Percentiles rank a stretch among this genome's conserved stretches.
Conservation (phyloP, 2,888 invertebrate genomes). For the Unio delphinus region DNA sequence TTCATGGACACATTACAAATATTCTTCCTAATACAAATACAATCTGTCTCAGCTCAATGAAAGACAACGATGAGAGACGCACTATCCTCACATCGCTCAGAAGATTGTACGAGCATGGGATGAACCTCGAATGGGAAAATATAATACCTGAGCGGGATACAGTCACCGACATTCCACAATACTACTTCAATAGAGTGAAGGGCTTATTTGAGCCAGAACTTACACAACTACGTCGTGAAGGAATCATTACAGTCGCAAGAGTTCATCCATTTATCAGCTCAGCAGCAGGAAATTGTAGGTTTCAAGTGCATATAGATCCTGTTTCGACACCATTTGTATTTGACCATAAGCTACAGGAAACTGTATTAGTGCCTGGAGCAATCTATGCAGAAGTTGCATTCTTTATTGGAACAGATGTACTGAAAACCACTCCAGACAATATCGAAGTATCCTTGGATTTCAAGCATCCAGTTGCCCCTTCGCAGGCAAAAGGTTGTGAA, state of each 20-base stretch:
- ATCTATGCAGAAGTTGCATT: conserved; percentile 17
- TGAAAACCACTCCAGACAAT: background rate
- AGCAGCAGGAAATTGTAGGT: background rate
- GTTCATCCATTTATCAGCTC: background rate
- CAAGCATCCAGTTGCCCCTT: background rate
- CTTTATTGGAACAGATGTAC: conserved; percentile 4
- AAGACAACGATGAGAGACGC: conserved; percentile 19
- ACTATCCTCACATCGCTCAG: conserved; percentile 20
- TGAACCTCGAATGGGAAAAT: conserved; percentile 23
- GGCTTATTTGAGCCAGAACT: conserved; percentile 11
- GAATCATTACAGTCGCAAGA: background rate
- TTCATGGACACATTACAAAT: conserved; percentile 36
- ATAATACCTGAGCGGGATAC: conserved; percentile 11
- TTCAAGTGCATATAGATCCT: conserved; percentile 10
- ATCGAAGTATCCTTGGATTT: background rate
- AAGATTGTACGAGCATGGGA: conserved; percentile 25
- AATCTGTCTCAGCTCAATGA: conserved; percentile 23
- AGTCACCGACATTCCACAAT: conserved; percentile 25
- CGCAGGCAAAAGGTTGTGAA: conserved; percentile 1
- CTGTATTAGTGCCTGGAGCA: conserved; percentile 21
- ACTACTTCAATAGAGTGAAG: conserved; percentile 23
- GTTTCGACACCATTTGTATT: conserved; percentile 17
- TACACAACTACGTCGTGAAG: conserved; percentile 6
- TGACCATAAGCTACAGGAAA: conserved; percentile 15
- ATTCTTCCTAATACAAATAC: conserved; percentile 25